Percentiles rank a stretch among this genome's conserved stretches.
Evolutionary conservation across 2,113 vertebrate species (phyloP).

Genomic region (Aix galericulata): DNA sequence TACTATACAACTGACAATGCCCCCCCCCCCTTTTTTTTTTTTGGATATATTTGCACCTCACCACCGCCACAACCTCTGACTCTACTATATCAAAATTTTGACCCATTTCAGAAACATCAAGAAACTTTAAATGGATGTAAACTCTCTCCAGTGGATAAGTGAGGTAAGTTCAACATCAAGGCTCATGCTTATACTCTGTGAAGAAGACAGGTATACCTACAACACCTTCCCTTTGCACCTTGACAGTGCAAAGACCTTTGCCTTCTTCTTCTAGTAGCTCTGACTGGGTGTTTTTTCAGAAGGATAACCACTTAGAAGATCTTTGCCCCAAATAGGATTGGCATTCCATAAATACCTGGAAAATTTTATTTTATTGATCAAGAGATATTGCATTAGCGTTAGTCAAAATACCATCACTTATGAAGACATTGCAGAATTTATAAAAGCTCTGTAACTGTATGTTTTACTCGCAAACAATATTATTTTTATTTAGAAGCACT

Average conservation of each 20-base stretch:
- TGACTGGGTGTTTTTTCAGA: neutral
- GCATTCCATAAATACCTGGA: neutral
- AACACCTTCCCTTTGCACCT: neutral
- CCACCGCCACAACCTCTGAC: neutral
- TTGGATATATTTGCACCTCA: neutral
- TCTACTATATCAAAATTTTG: neutral
- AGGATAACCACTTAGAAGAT: neutral
- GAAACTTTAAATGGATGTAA: neutral
- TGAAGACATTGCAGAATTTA: neutral
- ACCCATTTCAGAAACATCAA: neutral
- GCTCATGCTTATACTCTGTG: neutral
- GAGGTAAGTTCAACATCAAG: neutral
- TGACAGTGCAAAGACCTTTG: neutral
- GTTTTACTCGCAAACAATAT: conserved; percentile 1
- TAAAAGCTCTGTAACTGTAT: neutral
- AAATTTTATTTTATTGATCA: neutral
- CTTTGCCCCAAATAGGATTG: neutral
- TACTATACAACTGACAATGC: neutral
- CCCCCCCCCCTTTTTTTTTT: neutral
- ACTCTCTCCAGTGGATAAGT: neutral
- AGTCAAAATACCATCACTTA: neutral
- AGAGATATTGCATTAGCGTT: neutral
- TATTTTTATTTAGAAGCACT: neutral
- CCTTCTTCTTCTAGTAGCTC: neutral
- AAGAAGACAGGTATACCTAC: neutral